Evolutionary conservation across 2,113 vertebrate genomes (phyloP).

Genomic region (Scartelaos histophorus): DNA sequence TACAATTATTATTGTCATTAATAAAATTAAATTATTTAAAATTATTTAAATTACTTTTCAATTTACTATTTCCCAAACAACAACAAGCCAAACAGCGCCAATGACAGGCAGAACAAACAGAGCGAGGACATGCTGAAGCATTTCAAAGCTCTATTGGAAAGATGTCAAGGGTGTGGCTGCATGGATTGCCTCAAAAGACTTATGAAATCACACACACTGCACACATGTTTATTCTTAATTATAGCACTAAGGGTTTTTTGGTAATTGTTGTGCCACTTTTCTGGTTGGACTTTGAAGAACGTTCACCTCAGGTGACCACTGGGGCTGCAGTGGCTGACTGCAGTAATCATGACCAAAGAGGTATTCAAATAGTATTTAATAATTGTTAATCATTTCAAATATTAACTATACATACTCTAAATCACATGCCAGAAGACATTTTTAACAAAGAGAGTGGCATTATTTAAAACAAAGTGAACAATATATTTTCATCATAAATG

Average conservation of each 20-base stretch:
- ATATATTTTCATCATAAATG: too few relatives aligned
- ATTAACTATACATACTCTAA: too few relatives aligned
- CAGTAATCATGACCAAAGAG: too few relatives aligned
- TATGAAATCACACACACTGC: slow-evolving; percentile 28
- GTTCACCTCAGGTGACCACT: neutral
- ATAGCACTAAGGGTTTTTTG: neutral
- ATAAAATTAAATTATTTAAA: too few relatives aligned
- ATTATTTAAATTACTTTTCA: slow-evolving; percentile 30
- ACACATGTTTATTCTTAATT: slow-evolving; percentile 38
- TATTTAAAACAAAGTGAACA: too few relatives aligned
- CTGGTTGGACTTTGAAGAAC: neutral
- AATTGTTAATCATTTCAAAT: too few relatives aligned
- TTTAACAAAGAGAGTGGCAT: too few relatives aligned
- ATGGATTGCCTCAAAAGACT: slow-evolving; percentile 28
- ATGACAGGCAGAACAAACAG: slow-evolving; percentile 19
- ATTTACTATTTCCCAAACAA: slow-evolving; percentile 53
- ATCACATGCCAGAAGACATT: too few relatives aligned
- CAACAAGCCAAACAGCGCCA: slow-evolving; percentile 15
- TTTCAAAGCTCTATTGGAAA: slow-evolving; percentile 46
- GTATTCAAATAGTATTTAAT: too few relatives aligned
- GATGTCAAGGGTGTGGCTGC: slow-evolving; percentile 55
- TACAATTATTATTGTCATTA: too few relatives aligned
- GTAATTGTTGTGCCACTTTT: neutral
- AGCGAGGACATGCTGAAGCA: slow-evolving; percentile 42
- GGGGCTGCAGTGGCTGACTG: too few relatives aligned